Conservation (phyloP, 2,113 vertebrate species). For the Neoarius graeffei region DNA sequence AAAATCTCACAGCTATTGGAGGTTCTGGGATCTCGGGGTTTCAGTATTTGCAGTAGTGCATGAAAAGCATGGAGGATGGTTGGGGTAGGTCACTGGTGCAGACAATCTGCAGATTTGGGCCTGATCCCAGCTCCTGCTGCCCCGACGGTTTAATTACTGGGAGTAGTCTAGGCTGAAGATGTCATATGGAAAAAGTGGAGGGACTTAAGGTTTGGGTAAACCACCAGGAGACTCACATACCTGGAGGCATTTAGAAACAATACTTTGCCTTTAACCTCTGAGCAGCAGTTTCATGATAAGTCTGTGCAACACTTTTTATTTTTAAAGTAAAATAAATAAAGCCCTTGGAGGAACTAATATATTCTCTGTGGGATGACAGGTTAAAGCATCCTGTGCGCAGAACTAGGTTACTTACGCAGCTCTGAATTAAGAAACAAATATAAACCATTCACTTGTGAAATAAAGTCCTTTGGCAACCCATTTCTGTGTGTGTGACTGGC, state of each 20-base stretch:
- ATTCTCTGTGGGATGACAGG: background rate
- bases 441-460: slow-evolving; percentile 32
- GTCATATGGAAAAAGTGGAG: slow-evolving; percentile 54
- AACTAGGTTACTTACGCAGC: background rate
- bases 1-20: slow-evolving; percentile 71
- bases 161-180: slow-evolving; percentile 73
- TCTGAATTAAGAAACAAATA: slow-evolving; percentile 12
- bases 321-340: background rate
- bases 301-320: background rate
- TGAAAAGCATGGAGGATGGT: slow-evolving; percentile 40
- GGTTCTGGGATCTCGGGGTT: slow-evolving; percentile 51
- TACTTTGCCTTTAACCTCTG: background rate
- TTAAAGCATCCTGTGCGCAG: background rate
- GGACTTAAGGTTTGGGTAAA: slow-evolving; percentile 60
- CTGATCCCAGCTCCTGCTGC: slow-evolving; percentile 69
- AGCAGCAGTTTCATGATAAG: slow-evolving; percentile 5
- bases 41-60: background rate
- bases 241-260: slow-evolving; percentile 57
- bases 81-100: slow-evolving; percentile 51
- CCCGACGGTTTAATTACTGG: slow-evolving; percentile 75
- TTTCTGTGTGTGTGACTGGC: background rate
- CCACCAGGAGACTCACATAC: slow-evolving; percentile 17
- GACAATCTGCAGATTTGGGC: slow-evolving; percentile 67
- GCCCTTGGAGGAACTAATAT: background rate
- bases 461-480: slow-evolving; percentile 26